phyloP scores from a whole-genome alignment of 2,888 invertebrate genomes.

The Troides oblongomaculatus region DNA sequence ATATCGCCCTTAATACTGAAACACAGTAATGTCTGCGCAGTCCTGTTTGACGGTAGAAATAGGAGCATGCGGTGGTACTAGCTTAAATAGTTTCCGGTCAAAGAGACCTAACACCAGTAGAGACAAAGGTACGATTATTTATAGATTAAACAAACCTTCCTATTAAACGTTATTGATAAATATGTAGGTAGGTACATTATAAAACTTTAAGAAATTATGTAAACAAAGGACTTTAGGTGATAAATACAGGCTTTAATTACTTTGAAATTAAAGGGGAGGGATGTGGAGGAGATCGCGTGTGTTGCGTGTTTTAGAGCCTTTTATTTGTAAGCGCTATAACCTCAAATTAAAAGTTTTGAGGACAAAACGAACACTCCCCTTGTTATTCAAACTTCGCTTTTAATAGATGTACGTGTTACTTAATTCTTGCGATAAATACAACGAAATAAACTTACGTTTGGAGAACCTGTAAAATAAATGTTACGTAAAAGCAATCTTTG shows the following conservation, averaged over 20 bases:
- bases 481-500: too few relatives aligned
- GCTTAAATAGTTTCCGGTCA: too few relatives aligned
- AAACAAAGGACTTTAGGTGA: background rate
- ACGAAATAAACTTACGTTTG: background rate
- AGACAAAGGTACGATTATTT: too few relatives aligned
- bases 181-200: background rate
- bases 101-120: too few relatives aligned
- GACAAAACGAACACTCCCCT: conserved; percentile 42
- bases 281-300: conserved; percentile 19
- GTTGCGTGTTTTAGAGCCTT: conserved; percentile 22
- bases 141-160: too few relatives aligned
- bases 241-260: conserved; percentile 19
- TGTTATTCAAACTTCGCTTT: conserved; percentile 43
- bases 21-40: too few relatives aligned
- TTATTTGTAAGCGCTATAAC: conserved; percentile 27
- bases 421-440: background rate
- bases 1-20: too few relatives aligned
- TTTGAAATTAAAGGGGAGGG: conserved; percentile 3
- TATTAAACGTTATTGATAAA: too few relatives aligned
- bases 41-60: too few relatives aligned
- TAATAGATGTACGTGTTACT: conserved; percentile 27
- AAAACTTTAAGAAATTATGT: background rate
- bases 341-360: conserved; percentile 69
- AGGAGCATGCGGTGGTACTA: too few relatives aligned
- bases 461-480: background rate